Base-by-base conservation (phyloP, 2,797 vertebrate genomes). In the Florisuga fusca region DNA sequence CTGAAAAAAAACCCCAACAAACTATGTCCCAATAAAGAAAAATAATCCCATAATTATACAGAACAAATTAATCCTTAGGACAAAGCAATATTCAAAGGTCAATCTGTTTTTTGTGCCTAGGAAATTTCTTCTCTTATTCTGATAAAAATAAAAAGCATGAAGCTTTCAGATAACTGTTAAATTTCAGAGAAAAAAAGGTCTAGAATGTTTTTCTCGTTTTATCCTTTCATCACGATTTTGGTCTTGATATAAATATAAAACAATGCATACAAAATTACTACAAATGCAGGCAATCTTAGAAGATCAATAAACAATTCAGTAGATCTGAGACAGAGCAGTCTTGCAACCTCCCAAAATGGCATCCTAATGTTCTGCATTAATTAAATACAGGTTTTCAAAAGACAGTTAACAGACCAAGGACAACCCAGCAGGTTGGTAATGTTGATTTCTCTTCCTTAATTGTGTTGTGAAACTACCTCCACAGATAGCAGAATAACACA, bases 401-500 rank as follows among this genome's bases (percentile, higher is more conserved):
- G 79, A 63, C 54, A 68, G 57, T 90, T 89, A 93, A 67, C 85
- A 74, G 84, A 95, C 74, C 89, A 72, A 95, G 62, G 61, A 64
- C 71, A 88, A 59, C 61, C 5, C 53, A 87, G 86, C 83, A 94
- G 84, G 87, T 74, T 85, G 62, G 68, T 85, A 93, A 91, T 58
- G 94, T 66, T 94, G 96, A 95, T 95, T 96, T 81, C 69, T 90
- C 75, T 92, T 73, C 83, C 75, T 77, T 95, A 94, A 96, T 96
- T 95, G 84, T 68, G 68, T 89, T 94, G 90, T 36, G 53, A 81
- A 89, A 53, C 84, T 81, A 94, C 87, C 69, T 87, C 75, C 87
- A 74, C 75, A 64, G 77, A 79, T 82, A 97, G 94, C 58, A 78
- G 89, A 95, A 74, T 91, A 93, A 97, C 82, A 95, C 94, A 93